phyloP scores from a whole-genome alignment of 2,888 invertebrate species.

The Caenorhabditis doughertyi region DNA sequence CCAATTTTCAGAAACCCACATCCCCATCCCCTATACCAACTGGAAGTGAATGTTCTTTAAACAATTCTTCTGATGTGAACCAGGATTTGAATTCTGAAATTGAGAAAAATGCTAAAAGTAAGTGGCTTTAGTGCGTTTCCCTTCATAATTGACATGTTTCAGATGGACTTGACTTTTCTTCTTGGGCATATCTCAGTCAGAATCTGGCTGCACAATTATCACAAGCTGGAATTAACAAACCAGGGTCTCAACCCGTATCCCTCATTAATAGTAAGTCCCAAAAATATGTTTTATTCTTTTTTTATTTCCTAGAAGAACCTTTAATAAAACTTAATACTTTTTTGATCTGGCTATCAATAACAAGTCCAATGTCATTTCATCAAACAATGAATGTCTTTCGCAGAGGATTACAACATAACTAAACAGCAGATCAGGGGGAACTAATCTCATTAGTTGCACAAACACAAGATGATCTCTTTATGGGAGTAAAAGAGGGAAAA shows the following conservation, averaged over 20 bases:
- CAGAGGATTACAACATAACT: conserved; percentile 23
- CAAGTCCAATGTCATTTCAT: not conserved
- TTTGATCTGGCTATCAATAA: not conserved
- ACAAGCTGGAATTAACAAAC: conserved; percentile 40
- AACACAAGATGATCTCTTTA: conserved; percentile 21
- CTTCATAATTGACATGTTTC: too few species aligned
- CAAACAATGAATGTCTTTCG: conserved; percentile 16
- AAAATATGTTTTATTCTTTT: too few species aligned
- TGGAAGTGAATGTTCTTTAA: conserved; percentile 44
- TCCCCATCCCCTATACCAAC: conserved; percentile 44
- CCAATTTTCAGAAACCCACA: not conserved
- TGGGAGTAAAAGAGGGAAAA: conserved; percentile 18
- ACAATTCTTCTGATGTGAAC: conserved; percentile 33
- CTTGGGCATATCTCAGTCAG: conserved; percentile 61
- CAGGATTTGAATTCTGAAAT: conserved; percentile 1
- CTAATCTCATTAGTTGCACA: conserved; percentile 42
- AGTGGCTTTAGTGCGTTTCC: not conserved
- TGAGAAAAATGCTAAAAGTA: not conserved
- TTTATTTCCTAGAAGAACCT: too few species aligned
- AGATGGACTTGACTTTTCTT: conserved; percentile 50
- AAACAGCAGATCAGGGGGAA: conserved; percentile 14
- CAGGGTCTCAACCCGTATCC: too few species aligned
- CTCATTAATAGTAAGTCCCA: conserved; percentile 51
- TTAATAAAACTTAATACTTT: too few species aligned
- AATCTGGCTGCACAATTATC: conserved; percentile 69